phyloP scores from a whole-genome alignment of 2,113 vertebrate genomes.

The Sminthopsis crassicaudata region DNA sequence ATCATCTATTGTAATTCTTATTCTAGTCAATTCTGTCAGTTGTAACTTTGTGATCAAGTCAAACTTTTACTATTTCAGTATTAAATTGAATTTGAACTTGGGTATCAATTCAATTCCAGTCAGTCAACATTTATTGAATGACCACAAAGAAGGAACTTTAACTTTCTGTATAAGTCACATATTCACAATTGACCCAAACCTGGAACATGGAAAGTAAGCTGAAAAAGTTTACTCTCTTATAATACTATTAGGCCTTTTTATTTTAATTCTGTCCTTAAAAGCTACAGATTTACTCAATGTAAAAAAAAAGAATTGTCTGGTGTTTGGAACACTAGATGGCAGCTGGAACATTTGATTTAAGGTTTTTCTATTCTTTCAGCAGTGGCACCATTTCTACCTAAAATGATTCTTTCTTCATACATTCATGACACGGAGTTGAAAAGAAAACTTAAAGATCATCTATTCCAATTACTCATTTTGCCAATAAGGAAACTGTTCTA shows the following conservation, averaged over 20 bases:
- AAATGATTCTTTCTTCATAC: neutral
- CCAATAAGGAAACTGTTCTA: neutral
- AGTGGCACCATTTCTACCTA: neutral
- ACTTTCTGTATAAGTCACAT: conserved; percentile 59
- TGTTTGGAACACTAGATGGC: neutral
- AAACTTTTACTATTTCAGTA: conserved; percentile 69
- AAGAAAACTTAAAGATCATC: neutral
- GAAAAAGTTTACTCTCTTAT: conserved; percentile 35
- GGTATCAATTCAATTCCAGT: conserved; percentile 69
- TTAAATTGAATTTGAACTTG: conserved; percentile 77
- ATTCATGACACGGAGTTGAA: neutral
- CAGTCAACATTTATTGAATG: conserved; percentile 73
- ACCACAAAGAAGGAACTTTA: conserved; percentile 57
- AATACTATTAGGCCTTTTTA: conserved; percentile 33
- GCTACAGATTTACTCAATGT: conserved; percentile 20
- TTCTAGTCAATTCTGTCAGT: conserved; percentile 64
- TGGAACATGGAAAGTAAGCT: conserved; percentile 64
- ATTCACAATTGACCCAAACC: conserved; percentile 13
- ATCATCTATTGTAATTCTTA: conserved; percentile 37
- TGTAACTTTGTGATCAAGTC: conserved; percentile 69
- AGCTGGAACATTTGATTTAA: neutral
- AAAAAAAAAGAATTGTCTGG: conserved; percentile 1
- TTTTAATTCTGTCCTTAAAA: conserved; percentile 38
- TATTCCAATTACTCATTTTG: neutral
- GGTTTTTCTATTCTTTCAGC: neutral